Conservation (phyloP, 2,888 invertebrate species). For the Periphyllus acericola region DNA sequence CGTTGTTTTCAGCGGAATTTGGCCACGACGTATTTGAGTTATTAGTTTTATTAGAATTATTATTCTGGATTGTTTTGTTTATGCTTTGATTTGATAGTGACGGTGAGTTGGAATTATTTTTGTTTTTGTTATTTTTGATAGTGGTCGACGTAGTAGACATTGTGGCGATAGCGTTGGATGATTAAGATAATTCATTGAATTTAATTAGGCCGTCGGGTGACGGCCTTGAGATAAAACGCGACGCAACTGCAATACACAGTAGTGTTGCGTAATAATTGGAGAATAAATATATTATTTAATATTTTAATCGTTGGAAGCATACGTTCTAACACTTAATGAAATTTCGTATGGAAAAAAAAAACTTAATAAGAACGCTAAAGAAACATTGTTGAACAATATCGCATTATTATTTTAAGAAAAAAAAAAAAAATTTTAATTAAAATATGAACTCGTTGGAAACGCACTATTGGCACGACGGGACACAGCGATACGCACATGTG, state of each 20-base stretch:
- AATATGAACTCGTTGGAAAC: too few species aligned
- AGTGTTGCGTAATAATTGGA: neutral
- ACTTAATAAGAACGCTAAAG: neutral
- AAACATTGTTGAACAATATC: neutral
- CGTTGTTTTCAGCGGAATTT: neutral
- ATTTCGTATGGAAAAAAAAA: neutral
- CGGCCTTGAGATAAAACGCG: neutral
- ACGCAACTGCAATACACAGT: neutral
- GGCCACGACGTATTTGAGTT: neutral
- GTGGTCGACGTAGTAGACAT: neutral
- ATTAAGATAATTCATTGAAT: too few species aligned
- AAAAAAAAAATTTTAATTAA: too few species aligned
- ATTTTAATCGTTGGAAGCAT: neutral
- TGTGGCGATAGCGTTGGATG: neutral
- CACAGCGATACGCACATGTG: conserved; percentile 10
- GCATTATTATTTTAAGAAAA: too few species aligned
- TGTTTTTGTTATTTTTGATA: neutral
- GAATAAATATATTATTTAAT: neutral
- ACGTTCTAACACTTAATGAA: neutral
- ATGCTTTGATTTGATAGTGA: neutral
- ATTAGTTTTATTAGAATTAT: neutral
- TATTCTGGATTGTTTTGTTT: neutral
- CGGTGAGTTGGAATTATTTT: neutral
- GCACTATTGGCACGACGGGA: too few species aligned
- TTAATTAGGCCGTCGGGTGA: neutral